Conservation (phyloP, 2,888 invertebrate genomes). For the Sylvicola fuscatus region DNA sequence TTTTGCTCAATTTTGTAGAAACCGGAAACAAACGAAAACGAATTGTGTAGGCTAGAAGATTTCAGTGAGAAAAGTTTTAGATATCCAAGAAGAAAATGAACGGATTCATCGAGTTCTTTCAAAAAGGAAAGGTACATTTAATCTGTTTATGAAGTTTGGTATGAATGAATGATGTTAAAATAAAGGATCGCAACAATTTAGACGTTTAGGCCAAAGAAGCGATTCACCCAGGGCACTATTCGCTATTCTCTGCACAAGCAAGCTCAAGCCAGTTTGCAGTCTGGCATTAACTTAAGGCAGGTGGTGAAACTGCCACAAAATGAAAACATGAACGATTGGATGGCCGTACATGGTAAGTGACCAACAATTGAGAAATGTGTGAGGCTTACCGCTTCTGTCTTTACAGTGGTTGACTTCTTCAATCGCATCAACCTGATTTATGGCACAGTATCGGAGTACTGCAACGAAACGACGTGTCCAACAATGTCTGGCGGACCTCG, state of each 20-base stretch:
- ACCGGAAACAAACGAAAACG: no score
- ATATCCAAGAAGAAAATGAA: no score
- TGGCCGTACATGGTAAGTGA: conserved; percentile 66
- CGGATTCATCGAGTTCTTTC: conserved; percentile 55
- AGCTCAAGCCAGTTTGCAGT: conserved; percentile 75
- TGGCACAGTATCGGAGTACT: conserved; percentile 71
- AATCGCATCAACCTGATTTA: conserved; percentile 84
- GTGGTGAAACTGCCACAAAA: conserved; percentile 66
- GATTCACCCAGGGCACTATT: conserved; percentile 69
- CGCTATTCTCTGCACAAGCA: conserved; percentile 75
- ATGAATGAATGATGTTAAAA: background rate
- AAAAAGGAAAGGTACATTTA: conserved; percentile 46
- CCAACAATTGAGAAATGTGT: conserved; percentile 1
- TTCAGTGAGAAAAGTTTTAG: no score
- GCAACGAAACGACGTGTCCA: conserved; percentile 64
- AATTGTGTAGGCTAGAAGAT: no score
- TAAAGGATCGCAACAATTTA: conserved; percentile 20
- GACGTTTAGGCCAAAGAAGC: conserved; percentile 82
- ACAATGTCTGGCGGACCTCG: conserved; percentile 79
- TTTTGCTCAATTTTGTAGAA: no score
- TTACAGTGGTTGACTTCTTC: conserved; percentile 79
- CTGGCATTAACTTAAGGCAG: conserved; percentile 63
- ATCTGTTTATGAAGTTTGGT: background rate
- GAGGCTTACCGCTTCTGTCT: conserved; percentile 1
- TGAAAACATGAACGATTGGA: conserved; percentile 79